These are phyloP conservation scores for Drosophila longiperda DNA, from an alignment of 2,888 invertebrate species.

Conservation along the genomic window DNA sequence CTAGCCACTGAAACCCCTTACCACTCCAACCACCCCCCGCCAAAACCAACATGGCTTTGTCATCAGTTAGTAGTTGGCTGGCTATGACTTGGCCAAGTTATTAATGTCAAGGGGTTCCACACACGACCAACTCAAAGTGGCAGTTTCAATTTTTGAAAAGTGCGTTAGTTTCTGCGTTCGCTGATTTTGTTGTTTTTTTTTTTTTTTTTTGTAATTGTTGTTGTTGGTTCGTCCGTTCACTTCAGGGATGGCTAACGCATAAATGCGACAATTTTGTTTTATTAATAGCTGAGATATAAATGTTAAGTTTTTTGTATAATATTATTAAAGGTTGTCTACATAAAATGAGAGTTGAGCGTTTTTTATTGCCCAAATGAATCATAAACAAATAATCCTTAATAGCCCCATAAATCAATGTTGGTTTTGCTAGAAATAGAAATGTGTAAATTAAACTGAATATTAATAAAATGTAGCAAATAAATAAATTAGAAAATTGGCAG, in stretches of 20 bases:
- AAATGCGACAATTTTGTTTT: not conserved
- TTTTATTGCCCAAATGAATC: not conserved
- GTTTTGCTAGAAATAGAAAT: not conserved
- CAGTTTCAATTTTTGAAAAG: slow-evolving; percentile 62
- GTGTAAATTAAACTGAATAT: not conserved
- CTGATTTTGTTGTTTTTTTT: not conserved
- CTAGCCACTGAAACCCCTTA: not conserved
- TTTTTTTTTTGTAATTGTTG: not conserved
- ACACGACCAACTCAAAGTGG: slow-evolving; percentile 63
- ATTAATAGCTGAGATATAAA: not conserved
- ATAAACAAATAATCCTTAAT: not conserved
- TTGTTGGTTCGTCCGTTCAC: slow-evolving; percentile 44
- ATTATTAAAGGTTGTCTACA: not conserved
- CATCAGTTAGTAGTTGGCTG: slow-evolving; percentile 24
- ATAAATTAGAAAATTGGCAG: not conserved
- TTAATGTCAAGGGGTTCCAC: slow-evolving; percentile 81
- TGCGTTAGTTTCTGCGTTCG: slow-evolving; percentile 74
- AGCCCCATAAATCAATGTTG: not conserved
- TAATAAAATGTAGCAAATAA: not conserved
- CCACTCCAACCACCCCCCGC: not conserved
- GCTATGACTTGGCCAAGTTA: slow-evolving; percentile 62
- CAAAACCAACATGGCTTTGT: slow-evolving; percentile 14
- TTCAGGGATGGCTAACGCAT: slow-evolving; percentile 27
- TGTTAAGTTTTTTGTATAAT: not conserved
- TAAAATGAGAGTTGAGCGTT: not conserved